Evolutionary conservation across 2,797 vertebrate genomes (phyloP), one percentile per base, ranked within the genome.

Genomic region (Hipposideros larvatus): DNA sequence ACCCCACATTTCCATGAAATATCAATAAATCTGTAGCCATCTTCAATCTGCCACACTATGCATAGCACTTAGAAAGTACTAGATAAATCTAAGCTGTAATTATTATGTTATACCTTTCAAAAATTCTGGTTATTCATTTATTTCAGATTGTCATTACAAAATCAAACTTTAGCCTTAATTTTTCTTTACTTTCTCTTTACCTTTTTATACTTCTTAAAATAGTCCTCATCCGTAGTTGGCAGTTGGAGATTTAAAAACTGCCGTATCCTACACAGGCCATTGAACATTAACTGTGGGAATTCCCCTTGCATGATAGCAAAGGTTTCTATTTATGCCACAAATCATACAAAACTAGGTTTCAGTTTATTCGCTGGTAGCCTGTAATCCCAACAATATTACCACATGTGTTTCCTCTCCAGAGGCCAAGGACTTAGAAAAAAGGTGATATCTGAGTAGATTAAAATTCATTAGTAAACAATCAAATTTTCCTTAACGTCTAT

Each of bases 231-330:
- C 79, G 4, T 46, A 82, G 59, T 26, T 85, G 26, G 34, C 73
- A 88, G 26, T 5, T 86, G n/a, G 26, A 87, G n/a, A 86, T 96
- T 91, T 95, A 74, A 71, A 95, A 73, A 93, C 28, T 59, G n/a
- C 7, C 21, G n/a, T 21, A 31, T 2, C 11, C 41, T 37, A 11
- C 21, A 28, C 37, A 85, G 70, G 24, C 65, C 57, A 75, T 1
- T 87, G 70, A 66, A 2, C 61, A 65, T 61, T 65, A 82, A 87
- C 65, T 75, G 48, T 77, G 73, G n/a, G 48, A 79, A 79, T 53
- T 83, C 73, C 74, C 63, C 43, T 90, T 21, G 18, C 10, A 1
- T 11, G 2, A 87, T 8, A 95, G 59, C 41, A 66, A 15, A 0
- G 2, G 10, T 80, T 97, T 95, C 89, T 66, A 61, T 93, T 86